Evolutionary conservation across 2,888 invertebrate species (phyloP), one percentile per base, ranked within the genome.

Genomic region (Macropis europaea): DNA sequence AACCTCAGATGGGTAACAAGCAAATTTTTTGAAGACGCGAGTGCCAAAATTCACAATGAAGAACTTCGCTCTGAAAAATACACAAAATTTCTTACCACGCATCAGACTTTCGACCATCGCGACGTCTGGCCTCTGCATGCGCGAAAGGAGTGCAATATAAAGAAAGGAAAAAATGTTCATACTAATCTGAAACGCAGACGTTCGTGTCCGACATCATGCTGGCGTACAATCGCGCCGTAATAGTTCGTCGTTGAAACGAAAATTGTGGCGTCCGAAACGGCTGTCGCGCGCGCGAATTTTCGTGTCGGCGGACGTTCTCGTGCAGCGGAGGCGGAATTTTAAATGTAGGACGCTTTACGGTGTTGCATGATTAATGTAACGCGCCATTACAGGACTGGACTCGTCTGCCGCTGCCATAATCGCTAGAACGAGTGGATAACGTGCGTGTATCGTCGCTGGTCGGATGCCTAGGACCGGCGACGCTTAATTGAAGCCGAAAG

Each of bases 291-390:
- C 7, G 19, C 15, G 54, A 60, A 69, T 69, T 59, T 69, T 59
- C 45, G 2, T 22, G 30, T 32, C 13, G 47, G 24, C n/a, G 22
- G 26, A 9, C n/a, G 38, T 9, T 40, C 2, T 26, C 15, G 17
- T 6, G 45, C 34, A 17, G 45, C n/a, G n/a, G 28, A 40, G 36
- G 48, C 42, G 42, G 47, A 69, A 71, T 71, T 69, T 69, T 54
- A 71, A 71, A 71, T 69, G 70, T 54, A 43, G 53, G 50, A 59
- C 60, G 48, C 60, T 71, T 71, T 56, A 50, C 70, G 48, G 54
- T 56, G 52, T 30, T 71, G 71, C 60, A 60, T 56, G 70, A 69
- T 71, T 71, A 71, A 71, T 69, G 71, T 54, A 69, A 66, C 60
- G 24, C 22, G 70, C 56, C 43, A 61, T 71, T 71, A 71, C 43